Evolutionary conservation across 2,113 vertebrate genomes (phyloP), one percentile per base, ranked within the genome.

Genomic region (Callipepla californica): DNA sequence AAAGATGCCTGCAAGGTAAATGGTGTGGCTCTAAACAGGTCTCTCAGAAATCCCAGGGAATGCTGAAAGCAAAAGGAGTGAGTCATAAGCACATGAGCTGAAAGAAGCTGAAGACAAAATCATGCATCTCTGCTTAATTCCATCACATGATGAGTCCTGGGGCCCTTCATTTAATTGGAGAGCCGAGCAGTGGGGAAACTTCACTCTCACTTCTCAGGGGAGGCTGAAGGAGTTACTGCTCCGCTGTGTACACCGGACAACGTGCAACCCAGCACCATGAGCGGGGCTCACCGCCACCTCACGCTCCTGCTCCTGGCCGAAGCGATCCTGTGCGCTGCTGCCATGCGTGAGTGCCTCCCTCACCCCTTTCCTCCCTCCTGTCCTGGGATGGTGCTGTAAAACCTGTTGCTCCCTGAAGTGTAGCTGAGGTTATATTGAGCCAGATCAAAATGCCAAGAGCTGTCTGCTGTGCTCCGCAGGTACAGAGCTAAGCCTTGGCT

Each of bases 1-100:
- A 88, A 92, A 89, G 93, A 96, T 91, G 86, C 87, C 92, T 53
- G 48, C 20, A 5, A 75, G 94, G 91, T 53, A 88, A 96, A 93
- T 92, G 93, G 91, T 66, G 95, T 85, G 88, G 88, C 67, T 81
- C 90, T 75, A 90, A 96, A 95, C 90, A 91, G 80, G 91, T 74
- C 77, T 95, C 68, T 89, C 92, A 92, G 89, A 94, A 96, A 88
- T 87, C 74, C 84, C 91, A 95, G 79, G 84, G 66, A 89, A 93
- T 50, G 96, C 86, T 94, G 94, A 94, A 96, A 96, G 94, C 95
- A 90, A 95, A 92, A 36, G 26, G 62, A 92, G 87, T 98, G 98
- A 98, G 96, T 98, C 98, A 98, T 92, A 96, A 97, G 97, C 98
- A 98, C 97, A 98, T 98, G 98, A 98, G 97, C 95, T 25, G 53